These are phyloP conservation scores for Epistrophella euchroma DNA, from an alignment of 2,888 invertebrate genomes.

Conservation along the genomic window DNA sequence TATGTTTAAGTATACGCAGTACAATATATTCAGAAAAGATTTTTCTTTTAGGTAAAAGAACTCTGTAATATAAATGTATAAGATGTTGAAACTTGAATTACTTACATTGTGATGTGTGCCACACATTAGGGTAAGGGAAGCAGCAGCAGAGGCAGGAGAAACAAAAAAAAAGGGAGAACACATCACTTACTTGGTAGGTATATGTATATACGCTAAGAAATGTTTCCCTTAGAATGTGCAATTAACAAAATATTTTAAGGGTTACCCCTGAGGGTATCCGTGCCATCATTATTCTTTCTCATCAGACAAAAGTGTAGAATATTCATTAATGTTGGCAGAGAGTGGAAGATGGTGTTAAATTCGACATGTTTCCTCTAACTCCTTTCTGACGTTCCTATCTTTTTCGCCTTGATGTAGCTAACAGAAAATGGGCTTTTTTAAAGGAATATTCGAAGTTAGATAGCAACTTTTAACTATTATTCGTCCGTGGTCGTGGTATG, in stretches of 20 bases:
- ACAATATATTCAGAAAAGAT: slow-evolving; percentile 14
- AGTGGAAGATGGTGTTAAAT: slow-evolving; percentile 61
- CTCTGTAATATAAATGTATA: not conserved
- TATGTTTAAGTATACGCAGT: slow-evolving; percentile 23
- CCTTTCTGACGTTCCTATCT: not conserved
- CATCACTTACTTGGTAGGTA: not conserved
- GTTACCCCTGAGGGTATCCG: slow-evolving; percentile 55
- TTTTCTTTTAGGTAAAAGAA: slow-evolving; percentile 6
- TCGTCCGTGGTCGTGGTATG: slow-evolving; percentile 43
- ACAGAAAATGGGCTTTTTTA: slow-evolving; percentile 40
- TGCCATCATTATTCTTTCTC: slow-evolving; percentile 58
- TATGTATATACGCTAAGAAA: not conserved
- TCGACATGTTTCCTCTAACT: slow-evolving; percentile 46
- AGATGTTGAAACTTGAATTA: slow-evolving; percentile 9
- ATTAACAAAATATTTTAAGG: slow-evolving; percentile 72
- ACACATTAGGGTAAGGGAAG: slow-evolving; percentile 29
- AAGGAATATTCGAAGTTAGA: slow-evolving; percentile 15
- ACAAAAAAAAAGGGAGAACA: not conserved
- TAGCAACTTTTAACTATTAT: slow-evolving; percentile 47
- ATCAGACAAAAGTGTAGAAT: slow-evolving; percentile 61
- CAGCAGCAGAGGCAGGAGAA: not conserved
- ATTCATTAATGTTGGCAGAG: slow-evolving; percentile 55
- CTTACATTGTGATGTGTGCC: slow-evolving; percentile 14
- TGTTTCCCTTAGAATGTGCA: slow-evolving; percentile 58
- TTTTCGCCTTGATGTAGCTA: slow-evolving; percentile 12